Conservation (phyloP, 2,797 vertebrate species). For the Meriones psammophilus region DNA sequence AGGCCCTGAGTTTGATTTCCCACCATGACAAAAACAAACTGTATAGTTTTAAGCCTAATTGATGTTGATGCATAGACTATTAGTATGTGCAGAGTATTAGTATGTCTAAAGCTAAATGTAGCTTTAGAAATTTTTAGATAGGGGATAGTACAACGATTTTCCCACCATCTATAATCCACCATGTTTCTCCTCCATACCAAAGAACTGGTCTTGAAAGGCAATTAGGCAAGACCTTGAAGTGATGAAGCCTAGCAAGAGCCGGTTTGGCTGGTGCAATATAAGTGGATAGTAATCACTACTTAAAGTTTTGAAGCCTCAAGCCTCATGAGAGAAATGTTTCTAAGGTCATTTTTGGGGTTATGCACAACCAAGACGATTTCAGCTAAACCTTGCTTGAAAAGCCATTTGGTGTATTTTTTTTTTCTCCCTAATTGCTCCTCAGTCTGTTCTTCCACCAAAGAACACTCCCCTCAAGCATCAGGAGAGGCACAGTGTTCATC, state of each 20-base stretch:
- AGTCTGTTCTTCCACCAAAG: not conserved
- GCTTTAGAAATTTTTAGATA: slow-evolving; percentile 21
- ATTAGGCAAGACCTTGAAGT: not conserved
- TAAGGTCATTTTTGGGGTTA: slow-evolving; percentile 23
- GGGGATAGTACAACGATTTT: not conserved
- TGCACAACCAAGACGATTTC: slow-evolving; percentile 18
- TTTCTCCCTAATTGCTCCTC: slow-evolving; percentile 40
- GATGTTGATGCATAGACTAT: slow-evolving; percentile 9
- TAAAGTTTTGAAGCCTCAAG: not conserved
- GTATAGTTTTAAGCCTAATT: not conserved
- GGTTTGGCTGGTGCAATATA: not conserved
- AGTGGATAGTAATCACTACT: not conserved
- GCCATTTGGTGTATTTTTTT: slow-evolving; percentile 9
- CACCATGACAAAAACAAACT: not conserved
- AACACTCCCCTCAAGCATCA: slow-evolving; percentile 15
- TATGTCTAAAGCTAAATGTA: not conserved
- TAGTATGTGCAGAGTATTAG: not conserved
- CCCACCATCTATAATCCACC: not conserved
- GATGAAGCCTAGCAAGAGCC: not conserved
- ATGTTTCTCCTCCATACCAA: not conserved
- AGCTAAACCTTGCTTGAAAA: slow-evolving; percentile 28
- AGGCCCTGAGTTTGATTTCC: not conserved
- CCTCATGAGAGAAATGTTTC: slow-evolving; percentile 1
- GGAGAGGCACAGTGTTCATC: not conserved
- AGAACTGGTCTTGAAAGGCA: slow-evolving; percentile 5